Base-by-base conservation (phyloP, 2,797 vertebrate species). In the Salarias fasciatus region DNA sequence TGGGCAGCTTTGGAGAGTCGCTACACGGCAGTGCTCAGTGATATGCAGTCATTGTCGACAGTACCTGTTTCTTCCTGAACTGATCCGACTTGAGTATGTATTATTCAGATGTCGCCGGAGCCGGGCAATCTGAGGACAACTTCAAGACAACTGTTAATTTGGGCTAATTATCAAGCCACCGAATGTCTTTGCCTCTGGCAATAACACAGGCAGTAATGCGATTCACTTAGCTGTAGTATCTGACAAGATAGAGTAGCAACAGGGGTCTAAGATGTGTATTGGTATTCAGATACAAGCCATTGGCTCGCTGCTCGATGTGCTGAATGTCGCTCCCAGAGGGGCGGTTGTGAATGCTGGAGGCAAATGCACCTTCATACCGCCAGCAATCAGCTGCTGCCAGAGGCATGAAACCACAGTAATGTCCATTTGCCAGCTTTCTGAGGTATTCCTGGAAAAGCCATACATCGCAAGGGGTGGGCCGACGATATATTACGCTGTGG, bases 221-320 rank as follows among this genome's bases (percentile, higher is more conserved):
- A 69, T 64, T 63, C 49, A 59, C 42, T 33, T 33, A 44, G 36
- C 40, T 72, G 60, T 40, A 54, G 7, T 49, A 33, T 7, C 29
- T 50, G 14, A 5, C 53, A 40, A 58, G 38, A 38, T 6, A 30
- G 10, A 10, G 33, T 8, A 41, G 43, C 68, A 68, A 13, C 35
- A 43, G 31, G 40, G 54, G 53, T 59, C 52, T 61, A 52, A 65
- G 5, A 61, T 42, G 9, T 58, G 37, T 7, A 59, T 69, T 78
- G 61, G 61, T 72, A 69, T 77, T 84, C 72, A 64, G 55, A 65
- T 63, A 72, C 7, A 12, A 74, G 52, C 64, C 41, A 43, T 62
- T 37, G 53, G 31, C 60, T 51, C 54, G 55, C 50, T 58, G 56
- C 30, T 74, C 56, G 53, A 73, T 69, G 12, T 53, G 46, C 53